Base-by-base conservation (phyloP, 1,140 invertebrate genomes). In the Hermatobates lingyangjiaoensis region DNA sequence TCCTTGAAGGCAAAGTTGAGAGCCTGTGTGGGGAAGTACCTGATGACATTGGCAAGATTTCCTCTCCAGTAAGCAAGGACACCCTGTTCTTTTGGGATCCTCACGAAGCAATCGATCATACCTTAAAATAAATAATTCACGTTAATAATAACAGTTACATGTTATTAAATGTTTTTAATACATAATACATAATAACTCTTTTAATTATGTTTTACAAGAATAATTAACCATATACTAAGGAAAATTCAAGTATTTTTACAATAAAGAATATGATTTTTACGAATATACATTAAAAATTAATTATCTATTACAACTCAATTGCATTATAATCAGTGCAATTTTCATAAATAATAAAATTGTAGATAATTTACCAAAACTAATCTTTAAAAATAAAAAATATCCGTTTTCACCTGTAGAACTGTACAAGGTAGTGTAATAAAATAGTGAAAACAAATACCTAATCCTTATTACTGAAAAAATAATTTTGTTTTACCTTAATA, bases 1-100 rank as follows among this genome's bases (percentile, higher is more conserved):
- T 92, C 87, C 66, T 94, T 94, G 71, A 94, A 94, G 55, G 90
- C 89, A 64, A 96, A 95, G 73, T 95, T 95, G 45, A 96, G 71
- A 42, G 90, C 91, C 64, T 96, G 90, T 15, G 90, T 93, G 38
- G 91, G 91, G 73, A 95, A 94, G 63, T 94, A 94, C 67, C 80
- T 70, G 66, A 89, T 84, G 24, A 90, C 86, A 66, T 94, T 95
- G 62, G 89, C 88, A 51, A 91, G 71, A 68, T 96, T 95, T 64
- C 90, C 91, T 70, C 91, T 75, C 90, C 91, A 96, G 65, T 83
- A 87, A 57, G 85, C 81, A 1, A 78, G 54, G 53, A 88, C 71
- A 55, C 87, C 87, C 69, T 89, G 84, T 70, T 89, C 86, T 61
- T 77, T 83, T 44, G 84, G 83, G 63, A 90, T 87, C 56, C 87